phyloP scores from a whole-genome alignment of 2,113 vertebrate genomes.

The Diadophis punctatus region DNA sequence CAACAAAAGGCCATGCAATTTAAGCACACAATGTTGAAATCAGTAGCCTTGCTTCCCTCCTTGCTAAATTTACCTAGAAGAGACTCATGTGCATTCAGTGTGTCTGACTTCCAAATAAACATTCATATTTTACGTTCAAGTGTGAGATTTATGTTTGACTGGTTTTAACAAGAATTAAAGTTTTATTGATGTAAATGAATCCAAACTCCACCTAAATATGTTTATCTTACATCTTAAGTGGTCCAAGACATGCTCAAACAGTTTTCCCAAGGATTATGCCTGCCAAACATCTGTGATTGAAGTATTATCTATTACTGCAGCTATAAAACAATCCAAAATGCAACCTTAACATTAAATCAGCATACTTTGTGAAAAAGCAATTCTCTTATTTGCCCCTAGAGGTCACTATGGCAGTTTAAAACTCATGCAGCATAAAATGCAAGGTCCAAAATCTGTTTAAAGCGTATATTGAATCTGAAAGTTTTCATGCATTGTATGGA shows the following conservation, averaged over 20 bases:
- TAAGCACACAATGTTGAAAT: background rate
- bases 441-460: rapidly evolving
- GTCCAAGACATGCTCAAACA: background rate
- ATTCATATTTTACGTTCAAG: background rate
- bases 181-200: background rate
- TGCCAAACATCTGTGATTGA: background rate
- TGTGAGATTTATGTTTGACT: background rate
- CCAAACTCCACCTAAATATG: background rate
- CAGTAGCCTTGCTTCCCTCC: background rate
- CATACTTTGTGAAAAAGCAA: background rate
- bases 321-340: rapidly evolving
- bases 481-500: rapidly evolving
- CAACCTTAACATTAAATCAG: background rate
- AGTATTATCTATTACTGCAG: rapidly evolving
- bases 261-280: background rate
- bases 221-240: slow-evolving; percentile 1
- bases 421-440: rapidly evolving
- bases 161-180: background rate
- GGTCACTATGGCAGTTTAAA: slow-evolving; percentile 49
- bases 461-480: rapidly evolving
- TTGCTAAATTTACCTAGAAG: background rate
- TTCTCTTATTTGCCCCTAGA: slow-evolving; percentile 10
- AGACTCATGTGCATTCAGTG: background rate
- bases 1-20: background rate
- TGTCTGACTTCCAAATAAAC: background rate